Evolutionary conservation across 1,140 invertebrate species (phyloP), one percentile per base, ranked within the genome.

Genomic region (Pomacea maculata): DNA sequence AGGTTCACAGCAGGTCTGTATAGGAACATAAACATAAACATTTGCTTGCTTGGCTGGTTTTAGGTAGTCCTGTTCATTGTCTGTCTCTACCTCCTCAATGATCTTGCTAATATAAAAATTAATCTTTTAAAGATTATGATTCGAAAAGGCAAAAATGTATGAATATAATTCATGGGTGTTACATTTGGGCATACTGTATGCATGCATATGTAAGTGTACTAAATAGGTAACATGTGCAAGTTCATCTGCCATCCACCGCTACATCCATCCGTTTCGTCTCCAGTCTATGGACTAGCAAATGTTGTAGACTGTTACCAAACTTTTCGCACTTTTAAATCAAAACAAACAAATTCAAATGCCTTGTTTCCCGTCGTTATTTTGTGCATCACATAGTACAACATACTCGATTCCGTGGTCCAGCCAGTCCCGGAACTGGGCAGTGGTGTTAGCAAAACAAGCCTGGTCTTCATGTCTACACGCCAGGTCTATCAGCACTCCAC

Each of bases 1-100:
- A 96, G 91, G 88, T 97, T 95, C 5, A 95, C 94, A 7, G 83
- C 74, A n/a, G 86, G 76, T 1, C 88, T 89, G 78, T 45, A 80
- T 75, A 45, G 2, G 34, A 0, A 82, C 25, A 70, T 12, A 79
- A 71, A 21, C 15, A 65, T 29, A 70, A 54, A 75, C 73, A 6
- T 45, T 7, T n/a, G 34, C 34, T 45, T 45, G 34, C 6, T 45
- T 14, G 6, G 68, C 7, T 10, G 25, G 0, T 71, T 45, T 45
- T 45, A 45, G 34, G 34, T 45, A 45, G 2, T 6, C 34, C 34
- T 45, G 34, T 45, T 45, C 34, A 45, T 6, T 45, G 34, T 6
- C 34, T 25, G 15, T 45, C 45, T 29, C 45, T 71, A 4, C 68
- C 68, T 5, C 8, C 11, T 14, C 8, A 70, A 15, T 21, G 25